These are phyloP conservation scores for Pissodes strobi DNA, from an alignment of 1,140 invertebrate genomes.

Conservation along the genomic window DNA sequence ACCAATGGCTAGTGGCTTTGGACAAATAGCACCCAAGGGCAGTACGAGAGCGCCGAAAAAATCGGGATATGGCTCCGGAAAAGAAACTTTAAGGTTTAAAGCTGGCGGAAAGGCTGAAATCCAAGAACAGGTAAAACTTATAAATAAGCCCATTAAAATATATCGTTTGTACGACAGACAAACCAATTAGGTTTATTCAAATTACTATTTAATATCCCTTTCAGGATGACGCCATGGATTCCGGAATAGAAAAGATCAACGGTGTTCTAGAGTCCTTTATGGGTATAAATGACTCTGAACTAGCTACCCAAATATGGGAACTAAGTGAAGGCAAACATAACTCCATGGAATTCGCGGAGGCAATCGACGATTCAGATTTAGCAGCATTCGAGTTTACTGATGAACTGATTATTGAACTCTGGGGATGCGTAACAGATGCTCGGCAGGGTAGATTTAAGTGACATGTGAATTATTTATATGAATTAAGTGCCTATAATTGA, in stretches of 20 bases:
- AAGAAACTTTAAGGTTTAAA: constrained; percentile 90
- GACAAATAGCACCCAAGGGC: constrained; percentile 78
- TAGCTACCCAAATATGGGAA: constrained; percentile 93
- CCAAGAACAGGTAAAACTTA: constrained; percentile 80
- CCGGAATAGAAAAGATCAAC: constrained; percentile 89
- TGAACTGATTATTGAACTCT: constrained; percentile 95
- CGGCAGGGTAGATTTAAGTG: constrained; percentile 69
- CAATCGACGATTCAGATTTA: constrained; percentile 89
- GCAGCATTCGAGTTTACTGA: constrained; percentile 96
- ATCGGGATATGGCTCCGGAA: constrained; percentile 76
- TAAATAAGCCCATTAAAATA: no score
- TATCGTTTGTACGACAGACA: no score
- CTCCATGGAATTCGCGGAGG: constrained; percentile 93
- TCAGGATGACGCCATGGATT: constrained; percentile 73
- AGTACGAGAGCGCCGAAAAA: constrained; percentile 64
- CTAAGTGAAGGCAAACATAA: constrained; percentile 80
- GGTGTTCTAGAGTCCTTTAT: constrained; percentile 89
- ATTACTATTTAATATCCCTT: constrained; percentile 33
- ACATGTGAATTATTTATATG: not conserved
- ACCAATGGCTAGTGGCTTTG: constrained; percentile 89
- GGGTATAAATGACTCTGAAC: constrained; percentile 93
- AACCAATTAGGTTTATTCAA: no score
- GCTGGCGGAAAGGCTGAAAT: constrained; percentile 88
- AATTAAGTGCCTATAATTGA: no score
- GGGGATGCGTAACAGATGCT: constrained; percentile 94